Conservation (phyloP, 37 sponge, comb jelly and placozoan genomes). For the Mnemiopsis leidyi region DNA sequence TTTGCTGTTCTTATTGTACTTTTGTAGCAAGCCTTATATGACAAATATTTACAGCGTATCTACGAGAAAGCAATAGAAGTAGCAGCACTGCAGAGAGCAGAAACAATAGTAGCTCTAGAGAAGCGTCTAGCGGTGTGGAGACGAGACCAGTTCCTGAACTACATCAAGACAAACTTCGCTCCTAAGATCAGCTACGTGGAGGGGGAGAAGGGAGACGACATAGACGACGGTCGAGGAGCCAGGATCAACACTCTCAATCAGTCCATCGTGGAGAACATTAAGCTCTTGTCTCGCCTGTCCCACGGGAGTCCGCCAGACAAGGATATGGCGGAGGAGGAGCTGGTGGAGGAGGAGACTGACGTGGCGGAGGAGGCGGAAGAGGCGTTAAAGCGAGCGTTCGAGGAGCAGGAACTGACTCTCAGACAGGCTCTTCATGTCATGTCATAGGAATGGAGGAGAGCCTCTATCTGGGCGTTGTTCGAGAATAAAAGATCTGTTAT, state of each 20-base stretch:
- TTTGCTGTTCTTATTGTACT: no score
- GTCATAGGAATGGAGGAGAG: no score
- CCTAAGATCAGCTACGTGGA: conserved; percentile 29
- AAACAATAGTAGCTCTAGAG: conserved; percentile 23
- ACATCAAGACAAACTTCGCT: conserved; percentile 39
- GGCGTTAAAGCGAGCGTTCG: background rate
- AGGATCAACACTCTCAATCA: background rate
- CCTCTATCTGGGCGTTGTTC: no score
- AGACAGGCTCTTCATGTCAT: background rate
- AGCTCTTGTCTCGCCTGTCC: background rate
- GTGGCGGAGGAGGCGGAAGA: background rate
- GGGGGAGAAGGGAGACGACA: background rate
- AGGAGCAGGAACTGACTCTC: background rate
- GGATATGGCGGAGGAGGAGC: background rate
- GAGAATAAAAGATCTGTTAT: no score
- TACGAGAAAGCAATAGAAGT: conserved; percentile 48
- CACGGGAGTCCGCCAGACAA: no score
- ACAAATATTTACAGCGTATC: background rate
- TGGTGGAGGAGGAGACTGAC: background rate
- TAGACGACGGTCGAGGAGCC: no score
- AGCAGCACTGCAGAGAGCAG: conserved; percentile 39
- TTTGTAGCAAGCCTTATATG: no score
- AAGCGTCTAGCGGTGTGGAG: background rate
- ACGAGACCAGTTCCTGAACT: background rate
- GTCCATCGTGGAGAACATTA: background rate